Percentiles rank a stretch among this genome's conserved stretches.
Conservation (phyloP, 2,888 invertebrate genomes). For the Teinopalpus imperialis region DNA sequence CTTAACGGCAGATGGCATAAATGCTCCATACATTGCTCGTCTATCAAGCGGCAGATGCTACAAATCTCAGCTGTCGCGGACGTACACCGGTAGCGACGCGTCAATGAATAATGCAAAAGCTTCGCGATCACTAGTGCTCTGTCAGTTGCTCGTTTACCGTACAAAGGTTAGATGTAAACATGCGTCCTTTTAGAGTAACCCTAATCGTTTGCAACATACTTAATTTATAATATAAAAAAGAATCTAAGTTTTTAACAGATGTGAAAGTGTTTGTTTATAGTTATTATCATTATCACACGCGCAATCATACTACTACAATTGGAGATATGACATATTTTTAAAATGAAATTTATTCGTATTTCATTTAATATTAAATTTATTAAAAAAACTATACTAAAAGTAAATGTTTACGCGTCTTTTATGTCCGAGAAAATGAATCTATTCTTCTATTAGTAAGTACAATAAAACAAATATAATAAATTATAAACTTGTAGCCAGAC, state of each 20-base stretch:
- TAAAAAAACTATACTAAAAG: too few species aligned
- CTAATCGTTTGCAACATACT: neutral
- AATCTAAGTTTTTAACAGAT: too few species aligned
- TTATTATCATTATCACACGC: neutral
- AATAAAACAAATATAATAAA: too few species aligned
- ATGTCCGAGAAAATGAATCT: too few species aligned
- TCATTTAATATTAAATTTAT: too few species aligned
- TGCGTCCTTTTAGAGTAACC: conserved; percentile 24
- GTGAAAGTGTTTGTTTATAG: too few species aligned
- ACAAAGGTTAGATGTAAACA: conserved; percentile 30
- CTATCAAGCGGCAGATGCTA: conserved; percentile 44
- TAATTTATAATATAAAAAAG: too few species aligned
- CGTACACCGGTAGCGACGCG: conserved; percentile 41
- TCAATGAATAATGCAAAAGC: conserved; percentile 61
- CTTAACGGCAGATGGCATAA: conserved; percentile 9
- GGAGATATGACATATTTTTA: too few species aligned
- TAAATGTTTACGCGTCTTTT: too few species aligned
- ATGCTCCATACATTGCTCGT: conserved; percentile 26
- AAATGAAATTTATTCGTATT: too few species aligned
- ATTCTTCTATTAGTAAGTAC: too few species aligned
- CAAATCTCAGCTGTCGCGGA: conserved; percentile 37
- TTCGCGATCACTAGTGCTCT: conserved; percentile 27
- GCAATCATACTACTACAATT: too few species aligned
- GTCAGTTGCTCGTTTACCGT: conserved; percentile 30
- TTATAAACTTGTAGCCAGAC: neutral